phyloP scores from a whole-genome alignment of 2,113 vertebrate genomes.

The Vulpes ferrilata region DNA sequence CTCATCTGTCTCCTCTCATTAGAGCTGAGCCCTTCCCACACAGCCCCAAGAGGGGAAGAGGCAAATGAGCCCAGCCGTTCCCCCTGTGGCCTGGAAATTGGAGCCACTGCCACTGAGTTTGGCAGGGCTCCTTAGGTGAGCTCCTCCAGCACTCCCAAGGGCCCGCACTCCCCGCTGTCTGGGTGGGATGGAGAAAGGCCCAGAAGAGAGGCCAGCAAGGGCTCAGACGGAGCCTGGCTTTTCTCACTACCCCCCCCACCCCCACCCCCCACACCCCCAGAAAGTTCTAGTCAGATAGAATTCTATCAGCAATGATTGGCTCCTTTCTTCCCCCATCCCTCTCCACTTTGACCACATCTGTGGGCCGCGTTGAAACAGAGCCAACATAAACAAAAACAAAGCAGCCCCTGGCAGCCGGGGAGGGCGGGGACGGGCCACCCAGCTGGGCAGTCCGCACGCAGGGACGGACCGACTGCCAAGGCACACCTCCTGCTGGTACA shows the following conservation, averaged over 20 bases:
- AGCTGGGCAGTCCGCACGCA: not conserved
- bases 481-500: not conserved
- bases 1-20: constrained; percentile 52
- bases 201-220: not conserved
- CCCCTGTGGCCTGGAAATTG: not conserved
- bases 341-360: constrained; percentile 38
- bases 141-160: too few species aligned
- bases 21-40: not conserved
- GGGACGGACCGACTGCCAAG: not conserved
- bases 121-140: not conserved
- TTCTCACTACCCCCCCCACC: not conserved
- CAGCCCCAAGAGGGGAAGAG: not conserved
- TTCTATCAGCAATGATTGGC: not conserved
- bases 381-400: constrained; percentile 49
- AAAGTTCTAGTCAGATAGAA: not conserved
- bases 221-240: not conserved
- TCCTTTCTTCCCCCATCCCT: not conserved
- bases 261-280: too few species aligned
- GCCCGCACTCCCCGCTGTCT: not conserved
- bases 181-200: not conserved
- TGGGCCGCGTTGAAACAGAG: not conserved
- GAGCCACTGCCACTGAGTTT: not conserved
- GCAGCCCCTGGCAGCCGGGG: not conserved
- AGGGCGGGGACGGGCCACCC: not conserved
- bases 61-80: not conserved